Evolutionary conservation across 2,797 vertebrate species (phyloP), one percentile per base, ranked within the genome.

Genomic region (Chaunax sp.): DNA sequence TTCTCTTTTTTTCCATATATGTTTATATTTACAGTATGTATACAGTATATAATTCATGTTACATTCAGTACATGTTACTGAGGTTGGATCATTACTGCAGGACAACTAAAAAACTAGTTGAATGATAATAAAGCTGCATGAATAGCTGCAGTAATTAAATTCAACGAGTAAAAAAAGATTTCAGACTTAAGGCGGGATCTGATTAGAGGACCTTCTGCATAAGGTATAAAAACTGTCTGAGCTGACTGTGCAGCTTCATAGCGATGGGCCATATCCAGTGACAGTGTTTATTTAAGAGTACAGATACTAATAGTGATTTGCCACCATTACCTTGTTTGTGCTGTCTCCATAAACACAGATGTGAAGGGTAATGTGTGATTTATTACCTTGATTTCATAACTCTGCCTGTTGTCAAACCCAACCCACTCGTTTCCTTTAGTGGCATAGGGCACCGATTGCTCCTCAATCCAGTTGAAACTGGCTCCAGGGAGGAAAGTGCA

Each of bases 381-480:
- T 26, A 20, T 81, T 90, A 96, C 95, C 94, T 96, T 97, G 74
- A 92, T 83, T 45, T 75, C 61, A 69, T 79, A 95, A 85, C 95
- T 97, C 69, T 90, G 82, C 44, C 50, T 68, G 38, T 92, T 93
- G 79, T 96, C 96, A 63, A 93, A 97, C 22, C 95, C 95, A 71
- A 96, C 88, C 95, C 96, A 96, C 0, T 94, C 85, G 0, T 30
- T 91, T 30, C 49, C 89, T 69, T 93, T 91, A 50, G 86, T 87
- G 44, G 93, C 86, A 1, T 95, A 97, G 8, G 95, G 95, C 1
- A 95, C 95, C 0, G 82, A 90, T 82, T 96, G 92, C 8, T 94
- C 90, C 0, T 69, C 57, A 57, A 94, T 93, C 94, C 94, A 95
- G 28, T 63, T 63, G 20, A 88, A 0, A 1, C 57, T 93, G 61